Evolutionary conservation across 2,888 invertebrate genomes (phyloP), one percentile per base, ranked within the genome.

Genomic region (Bugula neritina): DNA sequence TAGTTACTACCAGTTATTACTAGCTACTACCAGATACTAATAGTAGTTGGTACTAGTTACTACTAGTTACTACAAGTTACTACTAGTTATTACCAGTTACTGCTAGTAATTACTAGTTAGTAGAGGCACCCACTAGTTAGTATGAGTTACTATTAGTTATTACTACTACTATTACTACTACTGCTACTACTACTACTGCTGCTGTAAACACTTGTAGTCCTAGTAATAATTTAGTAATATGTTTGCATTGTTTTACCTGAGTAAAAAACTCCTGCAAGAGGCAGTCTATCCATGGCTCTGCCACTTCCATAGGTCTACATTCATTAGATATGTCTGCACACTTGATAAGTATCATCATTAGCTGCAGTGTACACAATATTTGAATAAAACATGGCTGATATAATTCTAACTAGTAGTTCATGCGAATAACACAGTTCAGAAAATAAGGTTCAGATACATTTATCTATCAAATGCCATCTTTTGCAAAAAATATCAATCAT

Each of bases 321-420:
- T 92, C 92, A 83, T 92, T 92, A 73, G 91, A 91, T 79, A 92
- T 91, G 83, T 92, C 92, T 34, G 91, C 90, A 73, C 91, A 90
- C 86, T 92, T 92, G 80, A 92, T 92, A 77, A 92, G 87, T 75
- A 91, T 80, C 78, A 81, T 80, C 80, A 81, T 77, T 69, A 82
- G 76, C 81, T 82, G 74, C 31, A 72, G 70, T 5, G n/a, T n/a
- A n/a, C n/a, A n/a, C n/a, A n/a, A n/a, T n/a, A n/a, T n/a, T n/a
- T n/a, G n/a, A n/a, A n/a, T n/a, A n/a, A n/a, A n/a, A n/a, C n/a
- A n/a, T n/a, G n/a, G n/a, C n/a, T n/a, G n/a, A n/a, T n/a, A n/a
- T n/a, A n/a, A n/a, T n/a, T n/a, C n/a, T n/a, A n/a, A n/a, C n/a
- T n/a, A n/a, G n/a, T n/a, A n/a, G n/a, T n/a, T n/a, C n/a, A n/a